Evolutionary conservation across 2,888 invertebrate species (phyloP).

Genomic region (Drosophila lutescens): DNA sequence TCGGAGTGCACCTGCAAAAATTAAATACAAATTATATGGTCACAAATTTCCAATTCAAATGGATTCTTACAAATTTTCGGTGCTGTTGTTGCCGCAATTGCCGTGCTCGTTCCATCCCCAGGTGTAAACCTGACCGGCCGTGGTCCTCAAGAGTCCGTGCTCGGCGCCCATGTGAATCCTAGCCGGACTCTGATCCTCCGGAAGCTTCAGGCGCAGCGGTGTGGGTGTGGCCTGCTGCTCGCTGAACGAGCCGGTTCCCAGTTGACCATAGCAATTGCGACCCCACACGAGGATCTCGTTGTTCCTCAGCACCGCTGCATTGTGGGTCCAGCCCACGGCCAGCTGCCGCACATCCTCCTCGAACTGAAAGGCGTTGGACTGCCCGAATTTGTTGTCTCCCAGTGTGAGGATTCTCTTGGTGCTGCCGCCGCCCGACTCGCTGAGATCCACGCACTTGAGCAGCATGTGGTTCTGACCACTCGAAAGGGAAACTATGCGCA

Average conservation of each 20-base stretch:
- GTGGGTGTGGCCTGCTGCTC: constrained; percentile 79
- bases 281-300: constrained; percentile 91
- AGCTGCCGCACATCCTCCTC: constrained; percentile 86
- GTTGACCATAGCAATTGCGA: constrained; percentile 91
- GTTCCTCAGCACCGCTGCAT: constrained; percentile 87
- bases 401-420: constrained; percentile 86
- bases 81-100: constrained; percentile 89
- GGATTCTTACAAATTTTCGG: constrained; percentile 82
- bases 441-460: constrained; percentile 65
- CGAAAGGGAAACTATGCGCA: constrained; percentile 87
- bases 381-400: constrained; percentile 94
- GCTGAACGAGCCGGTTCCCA: constrained; percentile 85
- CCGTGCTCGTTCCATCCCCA: constrained; percentile 98
- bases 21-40: not conserved
- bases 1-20: constrained; percentile 75
- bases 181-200: constrained; percentile 63
- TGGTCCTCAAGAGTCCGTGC: constrained; percentile 89
- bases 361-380: constrained; percentile 86
- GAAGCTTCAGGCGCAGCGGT: constrained; percentile 64
- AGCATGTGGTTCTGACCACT: constrained; percentile 92
- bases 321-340: constrained; percentile 91
- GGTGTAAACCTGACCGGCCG: constrained; percentile 88
- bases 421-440: constrained; percentile 47
- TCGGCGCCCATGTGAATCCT: constrained; percentile 89
- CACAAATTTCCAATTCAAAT: too few relatives aligned